phyloP scores from a whole-genome alignment of 2,888 invertebrate species.

The Epistrophe eligans region DNA sequence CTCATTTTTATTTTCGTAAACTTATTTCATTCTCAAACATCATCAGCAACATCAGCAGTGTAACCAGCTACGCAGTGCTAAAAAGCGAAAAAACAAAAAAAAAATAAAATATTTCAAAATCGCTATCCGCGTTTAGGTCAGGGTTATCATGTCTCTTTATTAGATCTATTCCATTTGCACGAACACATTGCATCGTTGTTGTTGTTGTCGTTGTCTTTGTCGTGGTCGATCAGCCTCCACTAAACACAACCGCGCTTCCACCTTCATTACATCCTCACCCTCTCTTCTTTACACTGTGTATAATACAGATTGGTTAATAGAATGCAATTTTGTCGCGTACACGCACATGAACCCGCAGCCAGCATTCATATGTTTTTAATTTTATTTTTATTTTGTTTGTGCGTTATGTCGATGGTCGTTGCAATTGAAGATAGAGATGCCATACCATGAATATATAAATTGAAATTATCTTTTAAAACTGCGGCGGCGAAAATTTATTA shows the following conservation, averaged over 20 bases:
- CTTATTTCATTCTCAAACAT: conserved; percentile 36
- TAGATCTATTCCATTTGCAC: conserved; percentile 72
- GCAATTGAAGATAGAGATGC: conserved; percentile 11
- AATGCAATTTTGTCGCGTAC: conserved; percentile 70
- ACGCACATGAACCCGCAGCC: conserved; percentile 70
- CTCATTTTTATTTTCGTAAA: conserved; percentile 55
- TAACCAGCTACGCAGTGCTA: conserved; percentile 23
- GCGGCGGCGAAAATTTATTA: too few relatives aligned
- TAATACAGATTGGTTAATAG: conserved; percentile 52
- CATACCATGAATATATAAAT: background rate
- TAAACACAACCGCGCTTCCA: conserved; percentile 61
- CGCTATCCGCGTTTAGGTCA: conserved; percentile 76
- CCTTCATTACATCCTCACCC: conserved; percentile 74
- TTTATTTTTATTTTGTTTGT: conserved; percentile 14
- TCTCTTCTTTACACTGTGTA: background rate
- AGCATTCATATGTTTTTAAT: conserved; percentile 18
- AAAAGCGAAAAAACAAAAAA: conserved; percentile 50
- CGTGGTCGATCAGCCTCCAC: conserved; percentile 53
- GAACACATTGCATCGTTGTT: conserved; percentile 6
- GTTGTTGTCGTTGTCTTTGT: background rate
- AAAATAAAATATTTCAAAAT: conserved; percentile 76
- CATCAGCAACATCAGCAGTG: background rate
- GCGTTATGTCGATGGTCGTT: conserved; percentile 29
- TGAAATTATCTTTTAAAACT: background rate
- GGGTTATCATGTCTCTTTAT: conserved; percentile 76